These are phyloP conservation scores for Aphaenogaster floridana DNA, from an alignment of 1,140 invertebrate genomes.

Conservation along the genomic window DNA sequence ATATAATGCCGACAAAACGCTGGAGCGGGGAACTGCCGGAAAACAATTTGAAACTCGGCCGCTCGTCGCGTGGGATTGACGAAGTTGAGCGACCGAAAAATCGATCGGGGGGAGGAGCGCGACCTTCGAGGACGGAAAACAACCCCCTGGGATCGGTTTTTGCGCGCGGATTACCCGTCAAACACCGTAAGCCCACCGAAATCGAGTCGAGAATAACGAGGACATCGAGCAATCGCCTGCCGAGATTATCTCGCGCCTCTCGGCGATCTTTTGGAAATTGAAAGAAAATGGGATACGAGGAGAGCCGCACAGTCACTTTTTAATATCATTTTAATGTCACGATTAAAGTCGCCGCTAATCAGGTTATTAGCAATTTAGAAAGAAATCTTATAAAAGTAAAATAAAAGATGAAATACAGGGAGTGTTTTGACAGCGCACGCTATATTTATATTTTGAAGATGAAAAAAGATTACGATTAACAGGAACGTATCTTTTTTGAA, in stretches of 20 bases:
- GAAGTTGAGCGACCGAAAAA: slow-evolving; percentile 35
- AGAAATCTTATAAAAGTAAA: not conserved
- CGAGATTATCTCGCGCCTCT: slow-evolving; percentile 29
- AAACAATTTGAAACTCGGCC: slow-evolving; percentile 55
- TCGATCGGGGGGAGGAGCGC: slow-evolving; percentile 13
- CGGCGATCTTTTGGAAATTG: slow-evolving; percentile 34
- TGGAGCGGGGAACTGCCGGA: slow-evolving; percentile 12
- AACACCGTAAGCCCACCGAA: slow-evolving; percentile 51
- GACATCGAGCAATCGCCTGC: slow-evolving; percentile 44
- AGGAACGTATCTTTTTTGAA: not conserved
- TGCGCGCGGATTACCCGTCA: slow-evolving; percentile 39
- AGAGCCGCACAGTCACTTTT: not conserved
- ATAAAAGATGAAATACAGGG: not conserved
- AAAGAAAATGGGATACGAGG: slow-evolving; percentile 34
- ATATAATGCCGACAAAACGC: not conserved
- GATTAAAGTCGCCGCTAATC: slow-evolving; percentile 8
- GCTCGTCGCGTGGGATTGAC: not conserved
- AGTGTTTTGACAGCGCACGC: not conserved
- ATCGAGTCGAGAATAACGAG: slow-evolving; percentile 65
- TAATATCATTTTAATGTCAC: slow-evolving; percentile 41
- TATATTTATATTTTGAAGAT: not conserved
- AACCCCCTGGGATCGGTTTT: slow-evolving; percentile 29
- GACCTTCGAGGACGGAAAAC: slow-evolving; percentile 49
- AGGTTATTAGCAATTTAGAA: not conserved
- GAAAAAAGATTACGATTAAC: not conserved